Base-by-base conservation (phyloP, 2,888 invertebrate genomes). In the Silvanus unidentatus region DNA sequence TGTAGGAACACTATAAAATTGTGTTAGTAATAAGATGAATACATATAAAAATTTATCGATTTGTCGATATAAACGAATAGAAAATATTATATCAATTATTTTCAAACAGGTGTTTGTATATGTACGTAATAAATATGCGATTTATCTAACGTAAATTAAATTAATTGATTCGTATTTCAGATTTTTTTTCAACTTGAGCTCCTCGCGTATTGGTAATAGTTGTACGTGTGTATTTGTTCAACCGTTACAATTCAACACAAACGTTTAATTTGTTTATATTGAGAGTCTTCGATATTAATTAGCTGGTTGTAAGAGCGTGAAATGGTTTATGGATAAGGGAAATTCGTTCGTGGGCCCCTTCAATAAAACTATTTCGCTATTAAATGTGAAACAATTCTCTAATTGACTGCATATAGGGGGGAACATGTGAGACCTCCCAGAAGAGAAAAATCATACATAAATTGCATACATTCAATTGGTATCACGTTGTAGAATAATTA, bases 371-470 rank as follows among this genome's bases (percentile, higher is more conserved):
- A 22, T 22, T 22, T 22, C 32, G 6, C n/a, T 8, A 32, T 32
- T 46, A 41, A 47, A 42, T 42, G 40, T 50, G 45, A 40, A 53
- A 57, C 52, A 53, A 54, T 53, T 53, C 51, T 49, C 49, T 57
- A 55, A 57, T 57, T 57, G 57, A 53, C 53, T 46, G 51, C 49
- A 55, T 53, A 57, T 57, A n/a, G n/a, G n/a, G n/a, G n/a, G 57
- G 53, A 53, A 57, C 55, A 55, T 50, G 53, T 51, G 32, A 52
- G 57, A 57, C 57, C 57, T 50, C 57, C 57, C 52, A 57, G 53
- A 22, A 22, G 22, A 22, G 3, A 22, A 22, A 22, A 22, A 22
- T 22, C 3, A 22, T 22, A 22, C 22, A 22, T 22, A 22, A 22
- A 22, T 22, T 22, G n/a, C n/a, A n/a, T n/a, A 39, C 44, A 37